phyloP scores from a whole-genome alignment of 2,888 invertebrate genomes.

The Mythimna ferrago region DNA sequence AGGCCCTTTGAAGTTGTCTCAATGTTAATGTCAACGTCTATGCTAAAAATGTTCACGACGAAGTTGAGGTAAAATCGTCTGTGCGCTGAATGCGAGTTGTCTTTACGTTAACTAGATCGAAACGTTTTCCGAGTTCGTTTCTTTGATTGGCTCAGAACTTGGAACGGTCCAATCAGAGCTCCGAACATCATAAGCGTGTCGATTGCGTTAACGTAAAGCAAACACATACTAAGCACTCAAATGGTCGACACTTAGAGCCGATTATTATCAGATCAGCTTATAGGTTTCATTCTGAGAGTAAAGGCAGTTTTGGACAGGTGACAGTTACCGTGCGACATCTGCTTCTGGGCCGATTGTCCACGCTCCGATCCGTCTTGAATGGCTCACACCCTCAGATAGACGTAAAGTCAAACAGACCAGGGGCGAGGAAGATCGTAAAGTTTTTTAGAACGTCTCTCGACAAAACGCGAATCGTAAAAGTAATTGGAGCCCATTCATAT shows the following conservation, averaged over 20 bases:
- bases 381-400: constrained; percentile 76
- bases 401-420: constrained; percentile 83
- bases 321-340: constrained; percentile 80
- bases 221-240: too few species aligned
- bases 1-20: constrained; percentile 48
- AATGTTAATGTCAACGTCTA: constrained; percentile 53
- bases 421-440: constrained; percentile 87
- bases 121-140: too few species aligned
- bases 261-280: constrained; percentile 45
- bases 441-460: constrained; percentile 87
- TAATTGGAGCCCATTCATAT: constrained; percentile 91
- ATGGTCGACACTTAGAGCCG: constrained; percentile 13
- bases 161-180: too few species aligned
- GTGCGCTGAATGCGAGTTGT: not conserved
- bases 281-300: constrained; percentile 37
- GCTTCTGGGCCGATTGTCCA: constrained; percentile 78
- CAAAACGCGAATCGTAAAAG: constrained; percentile 90
- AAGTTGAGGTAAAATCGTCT: constrained; percentile 21
- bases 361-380: constrained; percentile 70
- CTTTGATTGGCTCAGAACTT: too few species aligned
- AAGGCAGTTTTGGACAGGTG: constrained; percentile 72
- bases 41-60: constrained; percentile 28
- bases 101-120: too few species aligned
- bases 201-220: too few species aligned
- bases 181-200: too few species aligned